Evolutionary conservation across 1,140 invertebrate genomes (phyloP), one percentile per base, ranked within the genome.

Genomic region (Idris sp.): DNA sequence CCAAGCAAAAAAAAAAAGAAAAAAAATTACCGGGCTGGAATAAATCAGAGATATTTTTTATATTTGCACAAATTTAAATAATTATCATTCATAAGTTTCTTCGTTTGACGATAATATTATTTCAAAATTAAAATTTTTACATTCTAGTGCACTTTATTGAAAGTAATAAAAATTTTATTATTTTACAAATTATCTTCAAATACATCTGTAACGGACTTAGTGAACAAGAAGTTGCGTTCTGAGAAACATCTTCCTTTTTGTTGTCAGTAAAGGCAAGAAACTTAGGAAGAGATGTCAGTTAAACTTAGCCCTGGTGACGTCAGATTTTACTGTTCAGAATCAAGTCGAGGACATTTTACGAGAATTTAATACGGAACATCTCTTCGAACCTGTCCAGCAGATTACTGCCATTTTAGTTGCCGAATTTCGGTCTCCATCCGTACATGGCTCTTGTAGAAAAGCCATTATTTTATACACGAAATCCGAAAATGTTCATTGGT

Each of bases 341-440:
- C 67, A 65, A 69, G 43, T n/a, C 30, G 10, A 33, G 59, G 41
- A 76, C 49, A 61, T 76, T 78, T 78, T 76, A 76, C 64, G 76
- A 78, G 71, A 71, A 51, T 68, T 56, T 62, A 71, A 28, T 2
- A 9, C 1, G n/a, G 61, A 69, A 56, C 59, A 61, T 67, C 51
- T 62, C 54, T 38, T 44, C n/a, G 35, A 43, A 43, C 62, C 19
- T 30, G 59, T 76, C 51, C 58, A 19, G 18, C 46, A 67, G 61
- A 69, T 75, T 69, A 71, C 67, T 35, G 48, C 51, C 65, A 71
- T 16, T 40, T 36, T 46, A 15, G n/a, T 49, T 4, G 19, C 38
- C 49, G 16, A 49, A 69, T 16, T 48, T 56, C 18, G 15, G 4
- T 8, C 7, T 48, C 48, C 18, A 38, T 51, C 53, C 41, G 48